Percentiles rank a stretch among this genome's conserved stretches.
phyloP scores from a whole-genome alignment of 2,797 vertebrate species.

The Apogon talboti region DNA sequence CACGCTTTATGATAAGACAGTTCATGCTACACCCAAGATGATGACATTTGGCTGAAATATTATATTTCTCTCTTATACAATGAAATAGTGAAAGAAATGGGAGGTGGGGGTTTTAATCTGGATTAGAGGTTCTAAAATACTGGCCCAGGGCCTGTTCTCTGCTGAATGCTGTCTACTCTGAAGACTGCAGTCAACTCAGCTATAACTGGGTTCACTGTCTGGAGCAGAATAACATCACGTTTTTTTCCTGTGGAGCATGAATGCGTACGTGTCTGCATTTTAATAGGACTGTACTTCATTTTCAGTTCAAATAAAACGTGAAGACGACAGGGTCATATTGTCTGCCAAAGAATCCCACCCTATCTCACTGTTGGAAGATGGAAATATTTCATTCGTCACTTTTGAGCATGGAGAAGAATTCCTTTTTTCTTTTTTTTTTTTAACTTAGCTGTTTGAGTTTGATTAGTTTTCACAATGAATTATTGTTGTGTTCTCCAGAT shows the following conservation, averaged over 20 bases:
- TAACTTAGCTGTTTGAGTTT: conserved; percentile 44
- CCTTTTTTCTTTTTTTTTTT: conserved; percentile 22
- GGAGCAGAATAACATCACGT: conserved; percentile 45
- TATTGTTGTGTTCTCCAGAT: conserved; percentile 62
- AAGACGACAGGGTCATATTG: conserved; percentile 52
- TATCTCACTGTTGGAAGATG: conserved; percentile 33
- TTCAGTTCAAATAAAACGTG: conserved; percentile 58
- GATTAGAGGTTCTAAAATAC: conserved; percentile 77
- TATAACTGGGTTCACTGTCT: conserved; percentile 57
- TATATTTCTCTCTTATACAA: conserved; percentile 68
- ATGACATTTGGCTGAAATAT: conserved; percentile 80
- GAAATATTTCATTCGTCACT: conserved; percentile 49
- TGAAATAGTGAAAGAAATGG: conserved; percentile 64
- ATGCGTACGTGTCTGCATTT: conserved; percentile 57
- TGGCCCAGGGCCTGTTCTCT: conserved; percentile 70
- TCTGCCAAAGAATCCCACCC: conserved; percentile 24
- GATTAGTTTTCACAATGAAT: conserved; percentile 63
- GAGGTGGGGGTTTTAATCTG: conserved; percentile 75
- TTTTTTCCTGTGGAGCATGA: conserved; percentile 39
- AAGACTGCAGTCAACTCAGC: conserved; percentile 60
- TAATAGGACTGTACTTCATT: conserved; percentile 57
- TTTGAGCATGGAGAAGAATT: conserved; percentile 20
- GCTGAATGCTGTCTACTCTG: conserved; percentile 58
- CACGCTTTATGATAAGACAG: conserved; percentile 64
- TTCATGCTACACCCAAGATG: conserved; percentile 75